Evolutionary conservation across 2,888 invertebrate genomes (phyloP).

Genomic region (Drosophila phalerata): DNA sequence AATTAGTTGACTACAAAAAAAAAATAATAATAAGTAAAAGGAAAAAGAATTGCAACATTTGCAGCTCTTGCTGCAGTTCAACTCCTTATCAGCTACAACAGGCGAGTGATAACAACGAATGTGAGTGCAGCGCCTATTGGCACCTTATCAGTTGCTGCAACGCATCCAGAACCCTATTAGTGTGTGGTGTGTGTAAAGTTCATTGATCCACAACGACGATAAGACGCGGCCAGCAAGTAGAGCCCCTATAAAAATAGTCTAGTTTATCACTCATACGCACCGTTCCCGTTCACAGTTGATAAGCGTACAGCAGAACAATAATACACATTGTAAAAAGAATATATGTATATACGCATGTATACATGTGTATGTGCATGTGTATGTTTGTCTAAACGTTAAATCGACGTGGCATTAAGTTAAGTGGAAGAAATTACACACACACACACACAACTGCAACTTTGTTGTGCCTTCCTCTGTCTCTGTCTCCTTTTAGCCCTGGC

Average conservation of each 20-base stretch:
- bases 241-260: slow-evolving; percentile 54
- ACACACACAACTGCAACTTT: slow-evolving; percentile 55
- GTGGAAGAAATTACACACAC: slow-evolving; percentile 84
- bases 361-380: not conserved
- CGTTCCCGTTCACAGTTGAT: slow-evolving; percentile 30
- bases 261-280: slow-evolving; percentile 64
- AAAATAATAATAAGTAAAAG: slow-evolving; percentile 1
- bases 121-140: slow-evolving; percentile 47
- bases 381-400: slow-evolving; percentile 73
- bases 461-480: slow-evolving; percentile 10
- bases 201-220: slow-evolving; percentile 74
- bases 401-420: slow-evolving; percentile 82
- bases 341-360: not conserved
- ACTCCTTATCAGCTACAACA: slow-evolving; percentile 37
- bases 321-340: slow-evolving; percentile 27
- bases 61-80: slow-evolving; percentile 18
- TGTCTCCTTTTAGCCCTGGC: slow-evolving; percentile 24
- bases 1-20: slow-evolving; percentile 62
- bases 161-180: slow-evolving; percentile 48
- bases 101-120: slow-evolving; percentile 49
- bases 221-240: slow-evolving; percentile 39
- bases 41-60: slow-evolving; percentile 30
- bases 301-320: slow-evolving; percentile 33
- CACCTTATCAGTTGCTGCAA: slow-evolving; percentile 60
- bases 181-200: slow-evolving; percentile 55